Base-by-base conservation (phyloP, 23 tunicate species). In the Ciona savignyi region DNA sequence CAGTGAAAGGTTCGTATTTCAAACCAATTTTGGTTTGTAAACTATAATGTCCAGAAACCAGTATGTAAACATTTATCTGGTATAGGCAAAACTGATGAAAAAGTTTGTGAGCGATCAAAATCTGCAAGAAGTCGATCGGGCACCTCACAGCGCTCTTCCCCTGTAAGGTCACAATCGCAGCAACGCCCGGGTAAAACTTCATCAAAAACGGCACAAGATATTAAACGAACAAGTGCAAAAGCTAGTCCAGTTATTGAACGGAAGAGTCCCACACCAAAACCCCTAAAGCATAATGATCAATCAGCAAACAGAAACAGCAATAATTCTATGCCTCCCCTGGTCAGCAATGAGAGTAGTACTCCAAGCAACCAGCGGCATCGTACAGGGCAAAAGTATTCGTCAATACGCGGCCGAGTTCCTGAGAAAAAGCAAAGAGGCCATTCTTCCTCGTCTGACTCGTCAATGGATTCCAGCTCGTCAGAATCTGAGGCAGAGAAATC, bases 241-340 rank as follows among this genome's bases (percentile, higher is more conserved):
- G 11, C 9, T 6, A 42, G 56, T 42, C 56, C 56, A 6, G 11
- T 42, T 42, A 6, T 15, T 42, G 56, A 42, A 21, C 4, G 68
- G 68, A 23, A 64, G 68, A 25, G 68, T 23, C 68, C 28, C n/a
- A 6, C 28, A 4, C 28, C 68, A 6, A 64, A 25, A 64, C 27
- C 28, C n/a, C 22, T 6, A 23, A 64, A 24, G n/a, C 68, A 42
- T 15, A 42, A 42, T 42, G 56, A 42, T 6, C 34, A 69, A 4
- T 69, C 73, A 3, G 64, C 30, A n/a, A 72, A 72, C 64, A 72
- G 34, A 22, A 72, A 72, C 63, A 42, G 76, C 76, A 72, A 72
- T 22, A 63, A 72, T 35, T 30, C 49, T 29, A 42, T 33, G 24
- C 35, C 72, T 23, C 24, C 75, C 29, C 30, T 35, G 11, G 79